A percentile compares a stretch with the other conserved stretches of the same genome.
Evolutionary conservation across 92 coral and sea anemone genomes (phyloP).

Genomic region (Isaurus tuberculatus): DNA sequence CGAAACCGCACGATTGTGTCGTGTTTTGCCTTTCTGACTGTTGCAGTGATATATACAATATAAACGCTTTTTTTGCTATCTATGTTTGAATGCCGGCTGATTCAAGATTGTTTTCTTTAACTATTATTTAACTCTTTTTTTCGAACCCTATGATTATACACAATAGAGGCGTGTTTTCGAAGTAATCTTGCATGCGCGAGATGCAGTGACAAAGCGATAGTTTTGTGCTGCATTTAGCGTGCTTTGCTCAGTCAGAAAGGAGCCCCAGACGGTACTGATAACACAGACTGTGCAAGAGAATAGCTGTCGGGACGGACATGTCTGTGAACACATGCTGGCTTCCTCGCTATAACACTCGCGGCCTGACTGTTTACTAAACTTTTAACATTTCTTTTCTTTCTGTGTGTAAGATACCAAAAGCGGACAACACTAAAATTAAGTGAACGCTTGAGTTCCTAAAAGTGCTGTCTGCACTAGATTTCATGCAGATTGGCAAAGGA

Average conservation of each 20-base stretch:
- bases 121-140: conserved; percentile 22
- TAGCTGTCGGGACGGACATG: background rate
- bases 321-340: conserved; percentile 31
- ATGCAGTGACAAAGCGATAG: conserved; percentile 12
- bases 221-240: conserved; percentile 9
- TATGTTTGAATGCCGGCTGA: background rate
- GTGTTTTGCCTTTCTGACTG: conserved; percentile 43
- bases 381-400: background rate
- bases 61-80: conserved; percentile 3
- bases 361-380: conserved; percentile 16
- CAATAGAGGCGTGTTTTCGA: conserved; percentile 42
- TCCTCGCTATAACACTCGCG: background rate
- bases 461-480: background rate
- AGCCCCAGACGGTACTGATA: conserved; percentile 30
- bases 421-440: conserved; percentile 34
- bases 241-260: conserved; percentile 26
- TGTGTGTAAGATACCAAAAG: background rate
- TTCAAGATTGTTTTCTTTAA: conserved; percentile 21
- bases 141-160: conserved; percentile 33
- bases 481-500: background rate
- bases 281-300: conserved; percentile 15
- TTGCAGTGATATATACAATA: conserved; percentile 54
- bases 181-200: conserved; percentile 38
- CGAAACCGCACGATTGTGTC: conserved; percentile 57
- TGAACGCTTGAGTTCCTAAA: conserved; percentile 4